A percentile compares a stretch with the other conserved stretches of the same genome.
phyloP scores from a whole-genome alignment of 2,888 invertebrate genomes.

The Neria commutata region DNA sequence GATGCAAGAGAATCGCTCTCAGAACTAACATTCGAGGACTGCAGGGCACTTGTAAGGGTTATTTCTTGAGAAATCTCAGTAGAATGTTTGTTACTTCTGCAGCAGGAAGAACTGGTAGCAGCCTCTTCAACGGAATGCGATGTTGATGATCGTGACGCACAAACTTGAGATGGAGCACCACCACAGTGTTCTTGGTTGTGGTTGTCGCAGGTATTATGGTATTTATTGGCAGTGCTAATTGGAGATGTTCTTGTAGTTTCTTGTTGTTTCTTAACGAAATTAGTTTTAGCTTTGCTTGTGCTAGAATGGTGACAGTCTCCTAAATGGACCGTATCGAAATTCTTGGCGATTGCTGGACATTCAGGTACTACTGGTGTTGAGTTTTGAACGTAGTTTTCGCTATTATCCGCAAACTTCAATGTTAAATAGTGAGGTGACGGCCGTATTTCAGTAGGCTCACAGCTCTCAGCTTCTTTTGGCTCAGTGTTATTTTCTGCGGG shows the following conservation, averaged over 20 bases:
- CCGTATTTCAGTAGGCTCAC: slow-evolving; percentile 8
- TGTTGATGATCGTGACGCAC: slow-evolving; percentile 27
- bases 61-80: neutral
- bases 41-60: slow-evolving; percentile 27
- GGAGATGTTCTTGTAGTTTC: slow-evolving; percentile 22
- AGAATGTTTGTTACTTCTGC: slow-evolving; percentile 31
- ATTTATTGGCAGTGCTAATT: slow-evolving; percentile 24
- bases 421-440: slow-evolving; percentile 19
- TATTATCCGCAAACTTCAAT: slow-evolving; percentile 13
- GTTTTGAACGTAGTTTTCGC: neutral
- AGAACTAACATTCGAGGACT: slow-evolving; percentile 46
- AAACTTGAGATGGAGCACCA: slow-evolving; percentile 26
- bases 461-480: slow-evolving; percentile 17
- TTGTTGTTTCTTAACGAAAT: slow-evolving; percentile 26
- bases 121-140: slow-evolving; percentile 48
- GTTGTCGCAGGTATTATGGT: slow-evolving; percentile 19
- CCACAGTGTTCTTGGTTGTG: slow-evolving; percentile 27
- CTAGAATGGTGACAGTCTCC: too few relatives aligned
- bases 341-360: too few relatives aligned
- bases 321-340: too few relatives aligned
- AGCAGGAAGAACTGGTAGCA: slow-evolving; percentile 41
- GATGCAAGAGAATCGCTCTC: slow-evolving; percentile 49
- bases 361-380: neutral
- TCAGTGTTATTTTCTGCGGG: slow-evolving; percentile 23
- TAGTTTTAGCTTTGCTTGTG: neutral